Base-by-base conservation (phyloP, 2,888 invertebrate genomes). In the Platypus cylindrus region DNA sequence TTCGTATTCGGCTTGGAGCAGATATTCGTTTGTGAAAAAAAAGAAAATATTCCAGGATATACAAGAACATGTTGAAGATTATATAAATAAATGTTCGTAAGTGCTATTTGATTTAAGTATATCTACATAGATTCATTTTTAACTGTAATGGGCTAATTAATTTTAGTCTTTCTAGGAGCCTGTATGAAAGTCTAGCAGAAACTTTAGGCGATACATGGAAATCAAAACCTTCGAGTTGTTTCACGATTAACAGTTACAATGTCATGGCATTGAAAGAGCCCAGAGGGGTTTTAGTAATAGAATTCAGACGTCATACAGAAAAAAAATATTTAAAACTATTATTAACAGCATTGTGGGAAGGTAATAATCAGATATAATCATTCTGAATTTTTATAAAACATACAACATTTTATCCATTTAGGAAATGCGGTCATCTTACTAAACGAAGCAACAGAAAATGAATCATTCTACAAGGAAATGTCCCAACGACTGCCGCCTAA, bases 1-100 rank as follows among this genome's bases (percentile, higher is more conserved):
- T 45, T 65, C 64, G 9, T 61, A 61, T 22, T 52, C 56, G 20
- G 55, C 54, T 50, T 68, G 58, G 56, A 44, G 34, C 14, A 54
- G 49, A 43, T 32, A 44, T 5, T 20, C 48, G 8, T 36, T 30
- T 9, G 37, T 48, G 12, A 37, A 42, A 9, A 48, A 49, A 47
- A 34, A 28, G 5, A 45, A 49, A 33, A 26, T 48, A 12, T 43
- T 56, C 17, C 40, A 38, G 37, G 38, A 45, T 34, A 30, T 53
- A 17, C 48, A 44, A 9, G 44, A 48, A 43, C 50, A 15, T 32
- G 40, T 32, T 28, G 20, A 7, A 38, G 41, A 16, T 44, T 44
- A 43, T 37, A 17, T 28, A 20, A 31, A 30, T 26, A 32, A 28
- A 40, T 20, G 25, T 23, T 18, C 30, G 45, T 34, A 41, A 44